Conservation (phyloP, 2,888 invertebrate genomes). For the Calameuta idolon region DNA sequence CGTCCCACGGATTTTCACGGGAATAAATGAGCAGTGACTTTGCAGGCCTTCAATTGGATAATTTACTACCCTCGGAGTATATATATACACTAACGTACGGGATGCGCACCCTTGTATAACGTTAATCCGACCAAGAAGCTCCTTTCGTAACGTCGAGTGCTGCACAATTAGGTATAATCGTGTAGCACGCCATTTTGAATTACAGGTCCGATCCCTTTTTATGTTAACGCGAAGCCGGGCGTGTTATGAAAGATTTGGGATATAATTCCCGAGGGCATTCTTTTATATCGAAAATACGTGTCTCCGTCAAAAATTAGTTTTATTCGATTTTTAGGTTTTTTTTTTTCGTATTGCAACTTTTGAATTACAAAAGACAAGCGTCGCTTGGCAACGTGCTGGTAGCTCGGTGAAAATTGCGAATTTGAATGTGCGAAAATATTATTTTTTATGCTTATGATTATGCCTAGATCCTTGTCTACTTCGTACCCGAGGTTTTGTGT, state of each 20-base stretch:
- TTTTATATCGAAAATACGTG: neutral
- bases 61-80: neutral
- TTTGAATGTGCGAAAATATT: neutral
- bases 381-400: neutral
- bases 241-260: neutral
- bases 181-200: neutral
- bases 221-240: neutral
- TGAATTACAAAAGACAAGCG: neutral
- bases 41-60: neutral
- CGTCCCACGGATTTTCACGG: conserved; percentile 6
- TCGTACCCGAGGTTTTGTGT: neutral
- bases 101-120: neutral
- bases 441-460: neutral
- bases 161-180: neutral
- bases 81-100: neutral
- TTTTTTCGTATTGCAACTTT: neutral
- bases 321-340: neutral
- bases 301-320: neutral
- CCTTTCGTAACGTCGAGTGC: neutral
- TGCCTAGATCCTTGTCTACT: neutral
- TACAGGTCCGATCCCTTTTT: neutral
- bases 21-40: conserved; percentile 6
- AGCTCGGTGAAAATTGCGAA: neutral
- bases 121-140: neutral
- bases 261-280: neutral